Percentiles rank a stretch among this genome's conserved stretches.
Evolutionary conservation across 2,113 vertebrate species (phyloP).

Genomic region (Micronycteris hirsuta): DNA sequence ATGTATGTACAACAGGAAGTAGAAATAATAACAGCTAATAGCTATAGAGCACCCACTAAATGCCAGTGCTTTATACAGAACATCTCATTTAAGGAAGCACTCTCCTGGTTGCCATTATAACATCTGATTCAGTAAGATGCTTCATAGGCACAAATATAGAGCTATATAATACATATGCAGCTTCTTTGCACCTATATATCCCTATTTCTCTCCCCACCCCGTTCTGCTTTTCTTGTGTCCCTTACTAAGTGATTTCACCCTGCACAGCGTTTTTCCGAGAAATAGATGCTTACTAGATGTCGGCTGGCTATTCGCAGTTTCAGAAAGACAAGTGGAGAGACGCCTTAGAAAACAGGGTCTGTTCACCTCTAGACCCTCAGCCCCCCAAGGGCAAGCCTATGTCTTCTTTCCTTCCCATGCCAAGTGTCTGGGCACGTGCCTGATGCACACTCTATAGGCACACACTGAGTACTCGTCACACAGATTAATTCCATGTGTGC

Average conservation of each 20-base stretch:
- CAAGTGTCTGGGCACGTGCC: too few species aligned
- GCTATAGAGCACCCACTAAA: not conserved
- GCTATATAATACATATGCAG: accelerated
- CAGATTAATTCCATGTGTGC: accelerated
- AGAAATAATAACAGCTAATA: not conserved
- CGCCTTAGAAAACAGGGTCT: not conserved
- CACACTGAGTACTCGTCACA: accelerated
- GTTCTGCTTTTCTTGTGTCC: not conserved
- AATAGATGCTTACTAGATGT: not conserved
- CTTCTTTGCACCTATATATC: not conserved
- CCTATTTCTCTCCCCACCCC: not conserved
- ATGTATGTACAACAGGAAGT: not conserved
- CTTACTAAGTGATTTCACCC: not conserved
- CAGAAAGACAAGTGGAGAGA: not conserved
- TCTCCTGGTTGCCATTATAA: not conserved
- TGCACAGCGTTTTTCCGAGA: not conserved
- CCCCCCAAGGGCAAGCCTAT: not conserved
- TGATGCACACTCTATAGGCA: accelerated
- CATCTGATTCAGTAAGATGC: not conserved
- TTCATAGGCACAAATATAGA: not conserved
- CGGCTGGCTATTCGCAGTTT: not conserved
- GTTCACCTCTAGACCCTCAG: not conserved
- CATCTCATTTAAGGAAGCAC: not conserved
- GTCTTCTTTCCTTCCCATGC: not conserved
- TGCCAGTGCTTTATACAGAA: not conserved